Evolutionary conservation across 2,888 invertebrate genomes (phyloP).

Genomic region (Protodeltote pygarga): DNA sequence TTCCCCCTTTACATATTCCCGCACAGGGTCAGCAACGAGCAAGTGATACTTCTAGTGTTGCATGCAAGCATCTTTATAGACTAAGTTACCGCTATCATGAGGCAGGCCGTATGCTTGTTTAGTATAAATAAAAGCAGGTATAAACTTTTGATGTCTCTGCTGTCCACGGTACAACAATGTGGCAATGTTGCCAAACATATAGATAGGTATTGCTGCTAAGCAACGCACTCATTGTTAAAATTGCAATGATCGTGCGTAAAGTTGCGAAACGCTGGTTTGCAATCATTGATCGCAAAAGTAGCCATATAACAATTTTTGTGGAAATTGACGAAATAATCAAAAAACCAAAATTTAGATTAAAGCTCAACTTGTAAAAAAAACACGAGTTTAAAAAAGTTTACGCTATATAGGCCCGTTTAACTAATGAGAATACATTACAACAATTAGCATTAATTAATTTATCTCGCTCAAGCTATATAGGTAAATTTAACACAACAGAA

Average conservation of each 20-base stretch:
- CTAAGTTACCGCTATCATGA: too few species aligned
- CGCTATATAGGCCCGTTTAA: slow-evolving; percentile 21
- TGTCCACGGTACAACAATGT: slow-evolving; percentile 20
- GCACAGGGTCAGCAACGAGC: too few species aligned
- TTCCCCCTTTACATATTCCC: too few species aligned
- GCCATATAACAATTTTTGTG: slow-evolving; percentile 13
- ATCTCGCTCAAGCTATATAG: slow-evolving; percentile 45
- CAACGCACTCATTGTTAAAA: slow-evolving; percentile 15
- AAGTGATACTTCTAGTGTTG: too few species aligned
- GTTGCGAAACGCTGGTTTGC: slow-evolving; percentile 31
- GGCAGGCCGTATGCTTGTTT: too few species aligned
- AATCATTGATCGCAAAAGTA: slow-evolving; percentile 15
- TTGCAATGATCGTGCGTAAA: slow-evolving; percentile 22
- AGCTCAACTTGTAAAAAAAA: slow-evolving; percentile 14
- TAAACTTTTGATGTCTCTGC: too few species aligned
- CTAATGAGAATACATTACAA: slow-evolving; percentile 45
- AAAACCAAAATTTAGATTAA: slow-evolving; percentile 1
- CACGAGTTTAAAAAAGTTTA: slow-evolving; percentile 3
- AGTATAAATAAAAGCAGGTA: too few species aligned
- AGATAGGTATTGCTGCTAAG: slow-evolving; percentile 18
- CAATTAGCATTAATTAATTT: slow-evolving; percentile 56
- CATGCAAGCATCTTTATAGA: too few species aligned
- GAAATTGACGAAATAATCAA: slow-evolving; percentile 5
- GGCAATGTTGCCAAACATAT: slow-evolving; percentile 23
- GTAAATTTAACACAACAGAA: slow-evolving; percentile 55